Conservation (phyloP, 2,888 invertebrate species). For the Agonopterix subpropinquella region DNA sequence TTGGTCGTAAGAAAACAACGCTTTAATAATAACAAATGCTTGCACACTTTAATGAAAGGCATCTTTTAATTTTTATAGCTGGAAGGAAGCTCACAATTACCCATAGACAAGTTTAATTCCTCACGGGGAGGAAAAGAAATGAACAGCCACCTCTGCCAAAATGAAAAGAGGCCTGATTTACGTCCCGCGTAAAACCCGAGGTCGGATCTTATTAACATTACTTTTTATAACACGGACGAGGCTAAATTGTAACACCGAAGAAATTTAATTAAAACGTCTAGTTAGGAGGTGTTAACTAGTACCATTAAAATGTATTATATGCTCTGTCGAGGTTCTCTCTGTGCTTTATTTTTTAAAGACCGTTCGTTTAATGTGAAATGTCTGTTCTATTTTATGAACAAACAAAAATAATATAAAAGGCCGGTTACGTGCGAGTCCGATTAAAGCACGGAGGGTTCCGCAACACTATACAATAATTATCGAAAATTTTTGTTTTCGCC, state of each 20-base stretch:
- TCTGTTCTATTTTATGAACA: too few relatives aligned
- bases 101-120: constrained; percentile 64
- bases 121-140: constrained; percentile 57
- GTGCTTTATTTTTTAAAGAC: neutral
- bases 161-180: constrained; percentile 70
- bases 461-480: too few relatives aligned
- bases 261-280: constrained; percentile 70
- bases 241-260: constrained; percentile 68
- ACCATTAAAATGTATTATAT: constrained; percentile 35
- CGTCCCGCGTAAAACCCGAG: constrained; percentile 56
- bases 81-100: constrained; percentile 43
- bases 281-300: constrained; percentile 59
- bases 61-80: constrained; percentile 37
- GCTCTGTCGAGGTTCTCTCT: neutral
- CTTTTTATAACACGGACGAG: constrained; percentile 66
- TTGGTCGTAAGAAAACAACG: too few relatives aligned
- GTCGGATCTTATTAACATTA: constrained; percentile 70
- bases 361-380: neutral
- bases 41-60: constrained; percentile 7
- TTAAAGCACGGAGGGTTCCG: too few relatives aligned
- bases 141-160: constrained; percentile 64
- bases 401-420: too few relatives aligned
- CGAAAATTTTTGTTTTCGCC: too few relatives aligned
- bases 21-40: too few relatives aligned
- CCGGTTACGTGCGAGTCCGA: too few relatives aligned